phyloP scores from a whole-genome alignment of 2,797 vertebrate genomes.

The Pseudomugil gertrudae region DNA sequence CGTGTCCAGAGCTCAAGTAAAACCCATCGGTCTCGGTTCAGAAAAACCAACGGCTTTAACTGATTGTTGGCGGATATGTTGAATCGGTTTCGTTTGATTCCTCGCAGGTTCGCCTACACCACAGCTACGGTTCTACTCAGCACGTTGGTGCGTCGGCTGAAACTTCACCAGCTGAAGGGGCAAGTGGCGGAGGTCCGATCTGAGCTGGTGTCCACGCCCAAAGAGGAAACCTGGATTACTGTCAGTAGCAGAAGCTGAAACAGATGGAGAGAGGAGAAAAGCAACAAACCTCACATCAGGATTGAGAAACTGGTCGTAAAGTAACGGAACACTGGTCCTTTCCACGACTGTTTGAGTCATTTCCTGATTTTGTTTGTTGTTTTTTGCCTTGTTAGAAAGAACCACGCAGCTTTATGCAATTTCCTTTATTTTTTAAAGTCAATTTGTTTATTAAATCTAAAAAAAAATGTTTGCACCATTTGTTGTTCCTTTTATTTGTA shows the following conservation, averaged over 20 bases:
- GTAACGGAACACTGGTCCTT: constrained; percentile 2
- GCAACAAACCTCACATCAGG: not conserved
- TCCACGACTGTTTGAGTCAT: constrained; percentile 8
- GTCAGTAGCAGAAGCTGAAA: constrained; percentile 86
- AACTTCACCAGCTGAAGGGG: constrained; percentile 83
- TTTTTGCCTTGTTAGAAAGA: not conserved
- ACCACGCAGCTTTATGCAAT: constrained; percentile 6
- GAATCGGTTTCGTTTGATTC: not conserved
- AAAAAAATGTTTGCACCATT: constrained; percentile 4
- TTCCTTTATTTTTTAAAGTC: constrained; percentile 7
- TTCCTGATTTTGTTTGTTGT: not conserved
- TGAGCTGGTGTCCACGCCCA: constrained; percentile 92
- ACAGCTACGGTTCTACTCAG: constrained; percentile 89
- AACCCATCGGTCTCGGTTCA: not conserved
- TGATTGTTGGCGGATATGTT: not conserved
- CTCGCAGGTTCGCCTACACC: constrained; percentile 91
- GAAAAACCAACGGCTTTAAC: not conserved
- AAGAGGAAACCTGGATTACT: constrained; percentile 95
- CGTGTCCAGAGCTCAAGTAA: constrained; percentile 94
- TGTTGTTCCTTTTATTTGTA: not conserved
- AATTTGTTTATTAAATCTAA: constrained; percentile 39
- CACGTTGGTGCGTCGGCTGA: constrained; percentile 85
- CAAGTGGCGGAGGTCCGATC: constrained; percentile 90
- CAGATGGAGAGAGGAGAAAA: not conserved
- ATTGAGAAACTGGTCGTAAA: constrained; percentile 19